These are phyloP conservation scores for Grapholita molesta DNA, from an alignment of 1,140 invertebrate species.

Conservation along the genomic window DNA sequence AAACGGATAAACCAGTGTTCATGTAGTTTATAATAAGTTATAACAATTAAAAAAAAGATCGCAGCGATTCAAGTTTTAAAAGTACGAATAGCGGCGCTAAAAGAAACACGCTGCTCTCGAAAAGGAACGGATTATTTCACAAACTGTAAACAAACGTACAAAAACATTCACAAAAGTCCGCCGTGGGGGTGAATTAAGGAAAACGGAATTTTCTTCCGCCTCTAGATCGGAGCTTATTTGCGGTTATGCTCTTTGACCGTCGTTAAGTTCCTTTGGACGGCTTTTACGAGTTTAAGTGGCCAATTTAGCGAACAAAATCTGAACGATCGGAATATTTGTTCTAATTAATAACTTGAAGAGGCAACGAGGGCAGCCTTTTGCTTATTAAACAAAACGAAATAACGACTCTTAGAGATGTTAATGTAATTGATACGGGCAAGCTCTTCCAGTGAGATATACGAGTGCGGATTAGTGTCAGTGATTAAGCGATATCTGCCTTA, in stretches of 20 bases:
- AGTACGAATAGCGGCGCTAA: neutral
- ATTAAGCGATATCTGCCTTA: conserved; percentile 61
- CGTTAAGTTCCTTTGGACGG: conserved; percentile 74
- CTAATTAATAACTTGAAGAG: conserved; percentile 69
- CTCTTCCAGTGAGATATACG: neutral
- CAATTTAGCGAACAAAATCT: conserved; percentile 75
- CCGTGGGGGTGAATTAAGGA: conserved; percentile 73
- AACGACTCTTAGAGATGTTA: conserved; percentile 31
- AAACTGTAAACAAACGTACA: conserved; percentile 60
- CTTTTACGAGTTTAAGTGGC: conserved; percentile 76
- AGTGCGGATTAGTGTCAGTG: conserved; percentile 25
- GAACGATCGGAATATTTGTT: conserved; percentile 74
- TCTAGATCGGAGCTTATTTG: conserved; percentile 74
- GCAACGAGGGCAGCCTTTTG: conserved; percentile 49
- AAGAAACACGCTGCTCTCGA: conserved; percentile 21
- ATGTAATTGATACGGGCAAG: conserved; percentile 17
- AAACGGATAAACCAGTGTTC: too few species aligned
- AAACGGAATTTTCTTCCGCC: conserved; percentile 67
- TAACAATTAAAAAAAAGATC: too few species aligned
- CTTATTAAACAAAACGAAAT: conserved; percentile 61
- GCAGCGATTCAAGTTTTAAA: conserved; percentile 20
- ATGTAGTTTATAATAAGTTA: too few species aligned
- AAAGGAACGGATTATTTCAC: conserved; percentile 54
- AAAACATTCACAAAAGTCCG: conserved; percentile 53
- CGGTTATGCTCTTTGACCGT: conserved; percentile 78